Evolutionary conservation across 2,888 invertebrate genomes (phyloP), one percentile per base, ranked within the genome.

Genomic region (Platerodrilus igneus): DNA sequence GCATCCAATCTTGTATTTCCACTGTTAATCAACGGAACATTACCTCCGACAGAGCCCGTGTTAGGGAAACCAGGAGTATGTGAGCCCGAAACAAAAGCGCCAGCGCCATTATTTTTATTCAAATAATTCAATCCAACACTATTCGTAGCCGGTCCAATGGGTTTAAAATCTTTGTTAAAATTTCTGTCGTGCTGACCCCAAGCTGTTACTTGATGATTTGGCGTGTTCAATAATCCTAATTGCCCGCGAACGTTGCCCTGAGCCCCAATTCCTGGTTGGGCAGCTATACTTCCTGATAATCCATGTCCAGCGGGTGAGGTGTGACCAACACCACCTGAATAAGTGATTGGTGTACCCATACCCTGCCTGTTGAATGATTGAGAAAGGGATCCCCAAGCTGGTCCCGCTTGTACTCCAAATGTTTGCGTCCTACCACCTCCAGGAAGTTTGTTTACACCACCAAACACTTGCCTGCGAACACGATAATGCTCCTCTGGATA

Each of bases 171-270:
- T n/a, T 29, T 41, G 11, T 41, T 14, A n/a, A 41, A 35, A 8
- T n/a, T 23, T 21, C 41, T 35, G n/a, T 41, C 35, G 23, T 36
- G 41, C 23, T 41, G 23, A 2, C 29, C 35, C 41, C 41, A 41
- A 13, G 15, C 35, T 1, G 28, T 35, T 7, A 20, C 28, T 18
- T 41, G 31, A 19, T 35, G 31, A 14, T 41, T 36, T 13, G 27
- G 22, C 1, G 10, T 17, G n/a, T 34, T 39, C 1, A 39, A 5
- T 1, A 39, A 2, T 8, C 22, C 17, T 2, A 34, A n/a, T 16
- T 33, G 33, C 6, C 16, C 34, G 6, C 19, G 10, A n/a, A 34
- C 19, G 5, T 20, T 9, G 6, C 14, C 39, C 3, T 13, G 14
- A 2, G 34, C 39, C 2, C 34, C 39, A 1, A 39, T 14, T n/a